These are phyloP conservation scores for Spermophilus dauricus DNA, from an alignment of 2,113 vertebrate species.

Conservation along the genomic window DNA sequence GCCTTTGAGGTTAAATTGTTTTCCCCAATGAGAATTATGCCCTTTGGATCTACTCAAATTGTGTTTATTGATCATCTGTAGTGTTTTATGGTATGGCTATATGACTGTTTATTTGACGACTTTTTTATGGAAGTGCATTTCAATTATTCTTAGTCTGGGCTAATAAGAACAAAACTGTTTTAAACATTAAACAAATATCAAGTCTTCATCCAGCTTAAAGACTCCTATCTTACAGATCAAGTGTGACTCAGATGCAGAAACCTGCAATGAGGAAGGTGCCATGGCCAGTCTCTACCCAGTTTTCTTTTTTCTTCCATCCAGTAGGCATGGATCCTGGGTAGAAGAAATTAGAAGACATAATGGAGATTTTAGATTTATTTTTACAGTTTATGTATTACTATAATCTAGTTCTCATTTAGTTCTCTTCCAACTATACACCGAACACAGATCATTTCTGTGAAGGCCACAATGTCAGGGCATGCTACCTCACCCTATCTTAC, in stretches of 20 bases:
- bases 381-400: not conserved
- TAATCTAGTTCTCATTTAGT: not conserved
- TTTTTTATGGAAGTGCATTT: not conserved
- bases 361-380: not conserved
- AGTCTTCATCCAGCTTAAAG: not conserved
- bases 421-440: not conserved
- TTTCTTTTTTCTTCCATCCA: not conserved
- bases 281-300: not conserved
- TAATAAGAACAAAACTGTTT: not conserved
- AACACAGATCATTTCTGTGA: not conserved
- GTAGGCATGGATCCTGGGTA: not conserved
- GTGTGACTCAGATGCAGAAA: not conserved
- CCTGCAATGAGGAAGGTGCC: rapidly evolving
- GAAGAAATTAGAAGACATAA: not conserved
- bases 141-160: not conserved
- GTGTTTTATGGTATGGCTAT: not conserved
- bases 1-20: not conserved
- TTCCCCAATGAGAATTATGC: not conserved
- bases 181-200: not conserved
- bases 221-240: not conserved
- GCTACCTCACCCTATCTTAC: not conserved
- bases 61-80: not conserved
- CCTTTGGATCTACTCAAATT: not conserved
- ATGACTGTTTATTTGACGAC: not conserved
- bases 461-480: no score